Evolutionary conservation across 2,888 invertebrate species (phyloP).

Genomic region (Protodeltote pygarga): DNA sequence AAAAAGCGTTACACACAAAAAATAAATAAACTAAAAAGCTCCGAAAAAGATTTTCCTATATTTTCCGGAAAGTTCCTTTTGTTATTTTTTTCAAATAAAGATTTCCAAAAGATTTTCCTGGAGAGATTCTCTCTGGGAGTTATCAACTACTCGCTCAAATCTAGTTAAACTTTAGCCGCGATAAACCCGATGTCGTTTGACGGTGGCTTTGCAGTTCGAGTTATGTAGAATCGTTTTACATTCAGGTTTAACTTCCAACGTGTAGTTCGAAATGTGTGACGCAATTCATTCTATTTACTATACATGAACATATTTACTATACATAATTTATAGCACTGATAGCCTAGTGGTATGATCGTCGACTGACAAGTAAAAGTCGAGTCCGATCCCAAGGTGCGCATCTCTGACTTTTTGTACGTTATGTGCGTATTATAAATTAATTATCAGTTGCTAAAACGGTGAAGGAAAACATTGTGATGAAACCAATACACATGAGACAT

Average conservation of each 20-base stretch:
- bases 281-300: background rate
- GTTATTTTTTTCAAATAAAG: slow-evolving; percentile 11
- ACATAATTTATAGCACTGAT: too few relatives aligned
- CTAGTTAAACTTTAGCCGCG: slow-evolving; percentile 38
- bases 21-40: slow-evolving; percentile 11
- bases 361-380: too few relatives aligned
- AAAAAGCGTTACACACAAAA: slow-evolving; percentile 13
- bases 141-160: slow-evolving; percentile 24
- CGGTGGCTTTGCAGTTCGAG: slow-evolving; percentile 22
- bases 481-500: too few relatives aligned
- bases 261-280: background rate
- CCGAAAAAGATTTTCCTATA: slow-evolving; percentile 1
- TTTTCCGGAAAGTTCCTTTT: background rate
- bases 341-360: too few relatives aligned
- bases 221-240: slow-evolving; percentile 39
- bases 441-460: too few relatives aligned
- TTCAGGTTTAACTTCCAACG: slow-evolving; percentile 13
- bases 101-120: slow-evolving; percentile 4
- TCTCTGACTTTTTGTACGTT: too few relatives aligned
- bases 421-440: too few relatives aligned
- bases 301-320: too few relatives aligned
- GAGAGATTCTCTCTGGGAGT: slow-evolving; percentile 9
- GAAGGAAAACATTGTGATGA: too few relatives aligned
- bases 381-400: too few relatives aligned
- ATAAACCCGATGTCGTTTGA: slow-evolving; percentile 20